Evolutionary conservation across 2,888 invertebrate genomes (phyloP).

Genomic region (Myopa testacea): DNA sequence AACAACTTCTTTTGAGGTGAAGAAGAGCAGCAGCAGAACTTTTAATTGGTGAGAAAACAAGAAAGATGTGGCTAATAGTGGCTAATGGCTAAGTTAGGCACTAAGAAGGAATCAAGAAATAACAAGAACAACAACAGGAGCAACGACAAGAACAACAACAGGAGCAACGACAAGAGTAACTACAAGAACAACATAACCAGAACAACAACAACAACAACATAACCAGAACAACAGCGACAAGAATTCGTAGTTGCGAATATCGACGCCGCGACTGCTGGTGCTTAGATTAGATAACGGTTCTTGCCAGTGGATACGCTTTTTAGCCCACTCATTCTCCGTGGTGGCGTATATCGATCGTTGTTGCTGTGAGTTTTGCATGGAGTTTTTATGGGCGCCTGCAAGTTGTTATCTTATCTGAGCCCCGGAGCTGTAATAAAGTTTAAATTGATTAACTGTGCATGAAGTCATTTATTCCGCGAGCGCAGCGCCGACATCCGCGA

Average conservation of each 20-base stretch:
- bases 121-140: background rate
- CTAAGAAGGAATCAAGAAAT: background rate
- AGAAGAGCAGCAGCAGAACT: too few relatives aligned
- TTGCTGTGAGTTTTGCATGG: background rate
- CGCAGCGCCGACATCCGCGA: slow-evolving; percentile 13
- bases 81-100: too few relatives aligned
- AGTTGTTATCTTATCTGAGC: background rate
- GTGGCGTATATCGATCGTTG: background rate
- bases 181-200: background rate
- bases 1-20: too few relatives aligned
- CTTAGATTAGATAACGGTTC: slow-evolving; percentile 19
- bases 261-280: slow-evolving; percentile 2
- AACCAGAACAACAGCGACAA: background rate
- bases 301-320: background rate
- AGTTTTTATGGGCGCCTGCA: background rate
- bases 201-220: background rate
- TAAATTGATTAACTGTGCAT: slow-evolving; percentile 6
- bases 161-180: background rate
- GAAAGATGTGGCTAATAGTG: too few relatives aligned
- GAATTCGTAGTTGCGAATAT: background rate
- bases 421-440: background rate
- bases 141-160: background rate
- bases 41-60: too few relatives aligned
- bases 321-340: background rate
- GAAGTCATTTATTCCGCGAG: slow-evolving; percentile 6